phyloP scores from a whole-genome alignment of 1,140 invertebrate genomes.

The Gonatopus flavifemur region DNA sequence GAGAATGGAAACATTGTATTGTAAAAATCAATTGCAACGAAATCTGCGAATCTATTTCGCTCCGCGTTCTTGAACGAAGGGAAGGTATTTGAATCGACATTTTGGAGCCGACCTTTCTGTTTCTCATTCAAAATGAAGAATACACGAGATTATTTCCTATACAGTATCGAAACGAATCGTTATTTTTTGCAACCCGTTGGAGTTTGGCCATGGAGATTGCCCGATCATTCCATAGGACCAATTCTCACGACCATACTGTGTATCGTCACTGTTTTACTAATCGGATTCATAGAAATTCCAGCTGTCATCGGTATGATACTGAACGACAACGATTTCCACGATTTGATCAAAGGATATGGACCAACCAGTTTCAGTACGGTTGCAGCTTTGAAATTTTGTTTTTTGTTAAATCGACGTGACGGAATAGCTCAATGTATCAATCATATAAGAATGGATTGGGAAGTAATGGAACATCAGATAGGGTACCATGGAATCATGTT shows the following conservation, averaged over 20 bases:
- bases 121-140: too few species aligned
- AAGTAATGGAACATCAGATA: too few species aligned
- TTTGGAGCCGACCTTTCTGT: too few species aligned
- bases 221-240: conserved; percentile 2
- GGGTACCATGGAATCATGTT: too few species aligned
- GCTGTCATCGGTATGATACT: conserved; percentile 18
- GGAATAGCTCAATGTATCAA: conserved; percentile 19
- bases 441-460: conserved; percentile 20
- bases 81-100: too few species aligned
- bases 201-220: conserved; percentile 15
- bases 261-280: conserved; percentile 14
- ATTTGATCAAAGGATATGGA: conserved; percentile 19
- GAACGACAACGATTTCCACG: conserved; percentile 10
- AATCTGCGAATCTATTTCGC: too few species aligned
- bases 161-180: conserved; percentile 24
- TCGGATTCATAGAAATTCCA: conserved; percentile 20
- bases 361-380: conserved; percentile 22
- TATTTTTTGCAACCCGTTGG: conserved; percentile 24
- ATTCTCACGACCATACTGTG: conserved; percentile 1
- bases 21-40: too few species aligned
- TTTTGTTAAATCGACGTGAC: conserved; percentile 4
- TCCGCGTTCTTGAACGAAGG: too few species aligned
- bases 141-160: too few species aligned
- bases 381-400: conserved; percentile 22
- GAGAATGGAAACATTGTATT: too few species aligned